phyloP scores from a whole-genome alignment of 2,888 invertebrate genomes.

The Dasypolia templi region DNA sequence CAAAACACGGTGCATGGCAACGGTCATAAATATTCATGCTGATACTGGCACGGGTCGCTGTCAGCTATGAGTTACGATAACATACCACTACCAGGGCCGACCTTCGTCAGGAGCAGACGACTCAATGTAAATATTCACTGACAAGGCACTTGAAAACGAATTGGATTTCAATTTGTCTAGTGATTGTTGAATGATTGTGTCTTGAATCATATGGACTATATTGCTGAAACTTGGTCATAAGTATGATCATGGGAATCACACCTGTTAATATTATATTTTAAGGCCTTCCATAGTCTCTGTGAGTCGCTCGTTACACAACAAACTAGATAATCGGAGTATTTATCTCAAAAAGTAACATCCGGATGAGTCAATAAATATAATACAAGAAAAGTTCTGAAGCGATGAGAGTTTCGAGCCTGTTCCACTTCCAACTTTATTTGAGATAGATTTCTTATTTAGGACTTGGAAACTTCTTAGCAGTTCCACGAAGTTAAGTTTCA shows the following conservation, averaged over 20 bases:
- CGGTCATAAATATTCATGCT: slow-evolving; percentile 62
- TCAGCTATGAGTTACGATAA: slow-evolving; percentile 65
- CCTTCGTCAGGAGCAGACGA: slow-evolving; percentile 65
- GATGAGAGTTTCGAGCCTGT: slow-evolving; percentile 4
- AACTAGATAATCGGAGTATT: neutral
- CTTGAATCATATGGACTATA: no score
- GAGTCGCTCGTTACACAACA: neutral
- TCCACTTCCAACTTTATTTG: slow-evolving; percentile 31
- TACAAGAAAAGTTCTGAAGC: slow-evolving; percentile 29
- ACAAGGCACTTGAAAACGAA: slow-evolving; percentile 37
- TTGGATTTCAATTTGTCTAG: slow-evolving; percentile 45
- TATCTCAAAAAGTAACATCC: neutral
- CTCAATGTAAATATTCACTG: slow-evolving; percentile 49
- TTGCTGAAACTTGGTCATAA: no score
- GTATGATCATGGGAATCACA: no score
- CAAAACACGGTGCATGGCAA: slow-evolving; percentile 57
- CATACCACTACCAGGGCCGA: slow-evolving; percentile 76
- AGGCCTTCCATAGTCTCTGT: neutral
- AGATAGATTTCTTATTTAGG: slow-evolving; percentile 33
- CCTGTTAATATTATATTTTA: no score
- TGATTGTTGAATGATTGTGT: slow-evolving; percentile 7
- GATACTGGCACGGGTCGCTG: slow-evolving; percentile 61
- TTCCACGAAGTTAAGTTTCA: slow-evolving; percentile 16
- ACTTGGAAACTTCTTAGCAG: slow-evolving; percentile 11
- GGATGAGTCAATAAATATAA: slow-evolving; percentile 25